These are phyloP conservation scores for Chrysolina haemoptera DNA, from an alignment of 2,888 invertebrate genomes.

Conservation along the genomic window DNA sequence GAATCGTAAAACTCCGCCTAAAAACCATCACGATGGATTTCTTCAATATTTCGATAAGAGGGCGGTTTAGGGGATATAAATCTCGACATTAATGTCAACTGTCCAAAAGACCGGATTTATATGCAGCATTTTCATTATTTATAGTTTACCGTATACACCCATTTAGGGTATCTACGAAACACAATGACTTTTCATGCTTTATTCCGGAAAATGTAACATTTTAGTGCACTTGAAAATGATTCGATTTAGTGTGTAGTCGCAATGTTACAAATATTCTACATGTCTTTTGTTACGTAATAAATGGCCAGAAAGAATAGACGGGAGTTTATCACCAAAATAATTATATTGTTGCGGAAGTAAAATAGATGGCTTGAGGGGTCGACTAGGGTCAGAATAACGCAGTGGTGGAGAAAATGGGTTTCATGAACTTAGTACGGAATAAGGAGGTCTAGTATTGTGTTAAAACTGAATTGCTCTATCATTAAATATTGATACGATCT, in stretches of 20 bases:
- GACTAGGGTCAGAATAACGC: background rate
- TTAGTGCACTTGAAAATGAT: constrained; percentile 19
- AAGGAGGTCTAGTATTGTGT: background rate
- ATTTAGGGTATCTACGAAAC: constrained; percentile 49
- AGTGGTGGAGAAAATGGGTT: constrained; percentile 8
- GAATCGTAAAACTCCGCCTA: background rate
- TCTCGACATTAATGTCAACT: constrained; percentile 59
- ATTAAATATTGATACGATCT: too few species aligned
- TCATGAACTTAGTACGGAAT: background rate
- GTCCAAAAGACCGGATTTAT: constrained; percentile 65
- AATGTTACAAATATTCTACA: constrained; percentile 45
- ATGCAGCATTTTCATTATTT: constrained; percentile 65
- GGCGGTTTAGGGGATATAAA: constrained; percentile 54
- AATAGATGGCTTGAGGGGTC: constrained; percentile 48
- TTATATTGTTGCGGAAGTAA: constrained; percentile 58
- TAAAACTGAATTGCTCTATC: too few species aligned
- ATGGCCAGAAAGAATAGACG: constrained; percentile 45
- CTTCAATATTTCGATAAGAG: constrained; percentile 28
- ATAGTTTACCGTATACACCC: constrained; percentile 65
- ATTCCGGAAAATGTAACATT: constrained; percentile 21
- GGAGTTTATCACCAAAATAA: constrained; percentile 60
- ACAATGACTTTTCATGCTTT: constrained; percentile 34
- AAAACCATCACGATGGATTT: constrained; percentile 17
- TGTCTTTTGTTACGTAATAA: constrained; percentile 49
- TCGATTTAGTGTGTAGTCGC: constrained; percentile 28